Evolutionary conservation across 2,888 invertebrate species (phyloP).

Genomic region (Megalurothrips usitatus): DNA sequence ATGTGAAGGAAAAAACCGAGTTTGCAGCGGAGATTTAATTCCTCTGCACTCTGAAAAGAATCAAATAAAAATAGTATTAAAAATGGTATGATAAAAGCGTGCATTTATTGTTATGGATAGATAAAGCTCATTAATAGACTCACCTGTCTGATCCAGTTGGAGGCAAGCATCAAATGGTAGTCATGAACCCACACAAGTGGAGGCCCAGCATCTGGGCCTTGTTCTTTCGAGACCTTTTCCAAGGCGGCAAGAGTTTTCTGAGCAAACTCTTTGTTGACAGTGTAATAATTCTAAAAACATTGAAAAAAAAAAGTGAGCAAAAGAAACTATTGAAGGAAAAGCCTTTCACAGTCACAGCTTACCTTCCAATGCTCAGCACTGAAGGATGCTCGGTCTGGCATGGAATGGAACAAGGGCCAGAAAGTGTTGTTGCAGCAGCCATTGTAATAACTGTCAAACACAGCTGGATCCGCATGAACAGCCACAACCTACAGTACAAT

Average conservation of each 20-base stretch:
- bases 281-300: constrained; percentile 60
- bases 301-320: constrained; percentile 26
- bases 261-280: constrained; percentile 78
- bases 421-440: constrained; percentile 89
- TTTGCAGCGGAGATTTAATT: constrained; percentile 69
- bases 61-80: constrained; percentile 28
- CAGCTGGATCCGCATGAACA: constrained; percentile 67
- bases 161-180: constrained; percentile 88
- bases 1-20: constrained; percentile 92
- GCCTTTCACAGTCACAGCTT: constrained; percentile 33
- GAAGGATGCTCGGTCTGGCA: constrained; percentile 84
- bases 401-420: constrained; percentile 89
- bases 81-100: constrained; percentile 33
- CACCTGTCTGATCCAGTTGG: constrained; percentile 83
- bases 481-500: constrained; percentile 63
- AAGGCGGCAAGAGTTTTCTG: constrained; percentile 69
- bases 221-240: constrained; percentile 36
- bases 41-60: constrained; percentile 63
- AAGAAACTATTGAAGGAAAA: neutral
- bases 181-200: constrained; percentile 93
- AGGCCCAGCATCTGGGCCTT: constrained; percentile 43
- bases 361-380: constrained; percentile 71
- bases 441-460: constrained; percentile 85
- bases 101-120: too few relatives aligned
- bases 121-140: constrained; percentile 14